phyloP scores from a whole-genome alignment of 2,888 invertebrate genomes.

The Myopa testacea region DNA sequence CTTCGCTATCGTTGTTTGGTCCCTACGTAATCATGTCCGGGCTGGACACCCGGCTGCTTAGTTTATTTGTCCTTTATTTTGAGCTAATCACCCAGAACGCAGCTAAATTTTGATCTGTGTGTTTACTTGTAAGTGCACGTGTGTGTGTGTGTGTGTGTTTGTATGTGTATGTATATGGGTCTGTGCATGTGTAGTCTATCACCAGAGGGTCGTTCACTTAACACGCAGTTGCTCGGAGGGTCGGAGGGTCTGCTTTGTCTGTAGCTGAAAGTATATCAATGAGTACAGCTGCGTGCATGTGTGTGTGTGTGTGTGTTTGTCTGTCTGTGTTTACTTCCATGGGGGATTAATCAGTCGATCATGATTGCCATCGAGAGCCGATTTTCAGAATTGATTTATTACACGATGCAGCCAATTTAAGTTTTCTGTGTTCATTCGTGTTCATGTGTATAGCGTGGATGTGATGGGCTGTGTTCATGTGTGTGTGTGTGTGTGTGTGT shows the following conservation, averaged over 20 bases:
- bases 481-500: neutral
- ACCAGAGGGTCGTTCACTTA: too few relatives aligned
- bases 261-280: neutral
- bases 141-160: neutral
- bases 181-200: neutral
- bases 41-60: neutral
- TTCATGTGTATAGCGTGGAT: neutral
- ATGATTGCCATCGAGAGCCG: conserved; percentile 9
- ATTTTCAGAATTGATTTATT: conserved; percentile 26
- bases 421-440: neutral
- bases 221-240: neutral
- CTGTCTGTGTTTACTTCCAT: conserved; percentile 8
- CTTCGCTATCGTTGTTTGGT: too few relatives aligned
- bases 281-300: neutral
- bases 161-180: neutral
- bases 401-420: conserved; percentile 10
- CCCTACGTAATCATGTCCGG: neutral
- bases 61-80: conserved; percentile 6
- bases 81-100: conserved; percentile 23
- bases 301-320: neutral
- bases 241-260: neutral
- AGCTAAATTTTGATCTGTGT: neutral
- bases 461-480: neutral
- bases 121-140: neutral
- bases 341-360: conserved; percentile 25